phyloP scores from a whole-genome alignment of 2,888 invertebrate genomes.

The Steinernema scapterisci region DNA sequence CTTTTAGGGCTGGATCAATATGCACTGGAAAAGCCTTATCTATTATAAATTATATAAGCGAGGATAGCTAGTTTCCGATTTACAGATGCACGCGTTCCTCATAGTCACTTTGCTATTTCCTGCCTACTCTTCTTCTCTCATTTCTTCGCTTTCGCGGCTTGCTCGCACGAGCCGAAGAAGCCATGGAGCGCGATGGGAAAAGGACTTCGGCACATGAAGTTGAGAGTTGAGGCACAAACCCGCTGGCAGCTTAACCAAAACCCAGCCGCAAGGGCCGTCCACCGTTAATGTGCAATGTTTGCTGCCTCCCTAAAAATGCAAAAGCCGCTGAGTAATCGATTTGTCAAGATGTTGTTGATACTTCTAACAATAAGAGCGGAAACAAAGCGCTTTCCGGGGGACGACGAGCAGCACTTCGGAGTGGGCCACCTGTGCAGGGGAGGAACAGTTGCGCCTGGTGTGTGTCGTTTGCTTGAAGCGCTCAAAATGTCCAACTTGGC shows the following conservation, averaged over 20 bases:
- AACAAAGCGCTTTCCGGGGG: too few relatives aligned
- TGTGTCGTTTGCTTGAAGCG: too few relatives aligned
- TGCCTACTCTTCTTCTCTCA: conserved; percentile 22
- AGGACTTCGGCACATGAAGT: conserved; percentile 12
- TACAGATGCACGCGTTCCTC: conserved; percentile 15
- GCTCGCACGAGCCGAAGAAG: conserved; percentile 3
- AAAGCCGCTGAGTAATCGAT: conserved; percentile 23
- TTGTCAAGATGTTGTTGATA: not conserved
- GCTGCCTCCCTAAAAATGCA: conserved; percentile 5
- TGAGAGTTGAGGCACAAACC: conserved; percentile 24
- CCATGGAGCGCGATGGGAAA: conserved; percentile 3
- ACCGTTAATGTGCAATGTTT: conserved; percentile 24
- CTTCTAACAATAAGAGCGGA: too few relatives aligned
- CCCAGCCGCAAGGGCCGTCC: not conserved
- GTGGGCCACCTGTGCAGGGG: too few relatives aligned
- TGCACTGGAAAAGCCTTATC: conserved; percentile 10
- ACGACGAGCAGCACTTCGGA: too few relatives aligned
- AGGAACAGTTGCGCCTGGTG: too few relatives aligned
- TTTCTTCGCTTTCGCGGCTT: not conserved
- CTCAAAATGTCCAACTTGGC: too few relatives aligned
- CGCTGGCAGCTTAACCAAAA: conserved; percentile 11
- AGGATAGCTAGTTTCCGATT: conserved; percentile 17
- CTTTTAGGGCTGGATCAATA: not conserved
- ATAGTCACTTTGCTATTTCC: conserved; percentile 23
- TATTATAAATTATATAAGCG: conserved; percentile 20